Base-by-base conservation (phyloP, 2,888 invertebrate species). In the Andrena hattorfiana region DNA sequence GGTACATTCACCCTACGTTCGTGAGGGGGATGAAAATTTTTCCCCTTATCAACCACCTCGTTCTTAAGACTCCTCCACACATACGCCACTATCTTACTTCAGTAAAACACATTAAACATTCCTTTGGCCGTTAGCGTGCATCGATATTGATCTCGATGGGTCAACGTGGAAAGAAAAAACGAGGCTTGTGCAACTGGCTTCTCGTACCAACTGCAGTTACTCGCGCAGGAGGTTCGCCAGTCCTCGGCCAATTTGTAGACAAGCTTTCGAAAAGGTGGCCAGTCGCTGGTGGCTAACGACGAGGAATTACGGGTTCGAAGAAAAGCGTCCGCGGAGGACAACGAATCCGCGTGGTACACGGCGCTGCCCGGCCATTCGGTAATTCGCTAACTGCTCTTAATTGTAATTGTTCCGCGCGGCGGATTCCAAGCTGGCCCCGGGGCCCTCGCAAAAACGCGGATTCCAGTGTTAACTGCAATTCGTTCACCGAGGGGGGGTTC, bases 301-400 rank as follows among this genome's bases (percentile, higher is more conserved):
- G 81, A 64, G 59, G 81, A 83, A 86, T 84, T 83, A 77, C 68
- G 59, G 54, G 63, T 87, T 85, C 87, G 77, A 73, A 59, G 84
- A 89, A 91, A 87, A 81, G 74, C 13, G 28, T 6, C 86, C n/a
- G 42, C 51, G 60, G 59, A n/a, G 13, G 23, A 35, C 35, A 32
- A 20, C 48, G 59, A 59, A 23, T 10, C 56, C 49, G 56, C 62
- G 64, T 16, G 59, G 49, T 42, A 63, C 71, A 75, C 89, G 83
- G 91, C 90, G 88, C 90, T 92, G 89, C 89, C 87, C 83, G 85
- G 86, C 89, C 91, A 91, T 92, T 92, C 91, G 91, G 90, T 92
- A 92, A 94, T 93, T 93, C 93, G 93, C 93, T 94, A 93, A 94
- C 92, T 92, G 92, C 92, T 91, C 93, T 93, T 94, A 94, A 94